Base-by-base conservation (phyloP, 2,888 invertebrate genomes). In the Drosophila pseudotalamancana region DNA sequence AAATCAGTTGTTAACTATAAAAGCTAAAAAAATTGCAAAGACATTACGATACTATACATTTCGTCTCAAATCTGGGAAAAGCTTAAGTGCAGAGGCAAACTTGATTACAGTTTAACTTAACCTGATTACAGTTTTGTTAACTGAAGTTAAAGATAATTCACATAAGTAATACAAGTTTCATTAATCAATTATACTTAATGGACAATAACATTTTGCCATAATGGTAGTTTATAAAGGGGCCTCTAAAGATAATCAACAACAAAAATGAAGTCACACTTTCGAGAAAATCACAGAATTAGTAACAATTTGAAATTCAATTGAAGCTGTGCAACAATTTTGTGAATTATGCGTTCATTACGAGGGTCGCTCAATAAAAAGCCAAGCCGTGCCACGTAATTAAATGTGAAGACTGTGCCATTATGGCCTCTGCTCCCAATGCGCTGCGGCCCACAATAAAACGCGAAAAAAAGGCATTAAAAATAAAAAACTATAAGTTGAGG, bases 341-440 rank as follows among this genome's bases (percentile, higher is more conserved):
- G 51, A 56, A 60, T 65, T 53, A 66, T 72, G 50, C 67, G 57
- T 66, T 25, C 48, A 37, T 37, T 66, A 39, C 53, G 35, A 3
- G 49, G 56, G 25, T 37, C 46, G 16, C 31, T 32, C 45, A 54
- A 37, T 61, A 64, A 71, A 74, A 55, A 50, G 71, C 60, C 59
- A 55, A 50, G 71, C 60, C 59, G 39, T 48, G 84, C 77, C 77
- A 71, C 68, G 66, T 78, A 87, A 87, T 83, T 82, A 85, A 83
- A 87, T 70, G 57, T 78, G 62, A 78, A 87, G 60, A 57, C 66
- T 60, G 66, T 64, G 68, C 69, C 78, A 65, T 87, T 87, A 82
- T 61, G 66, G 69, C 63, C 87, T 53, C 65, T 72, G 78, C 68
- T 76, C 71, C 77, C 76, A 86, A 83, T 76, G 77, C 51, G 70